Evolutionary conservation across 2,113 vertebrate genomes (phyloP).

Genomic region (Zosterops borbonicus): DNA sequence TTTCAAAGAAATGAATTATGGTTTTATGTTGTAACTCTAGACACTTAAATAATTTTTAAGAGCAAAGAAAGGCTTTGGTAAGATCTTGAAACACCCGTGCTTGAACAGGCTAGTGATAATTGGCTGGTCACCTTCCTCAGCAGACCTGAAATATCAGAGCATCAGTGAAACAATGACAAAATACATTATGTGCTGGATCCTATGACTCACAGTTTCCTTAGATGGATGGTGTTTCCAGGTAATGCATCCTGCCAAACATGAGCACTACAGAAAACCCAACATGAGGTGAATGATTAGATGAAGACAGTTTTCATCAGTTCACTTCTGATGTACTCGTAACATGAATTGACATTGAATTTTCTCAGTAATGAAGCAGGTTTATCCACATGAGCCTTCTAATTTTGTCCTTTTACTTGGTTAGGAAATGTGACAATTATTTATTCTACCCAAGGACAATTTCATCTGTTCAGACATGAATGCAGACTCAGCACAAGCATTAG

Average conservation of each 20-base stretch:
- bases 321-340: background rate
- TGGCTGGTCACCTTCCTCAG: background rate
- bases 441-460: background rate
- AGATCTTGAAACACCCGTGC: background rate
- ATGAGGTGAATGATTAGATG: background rate
- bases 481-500: background rate
- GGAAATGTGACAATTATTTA: background rate
- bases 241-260: background rate
- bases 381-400: background rate
- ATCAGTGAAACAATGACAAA: background rate
- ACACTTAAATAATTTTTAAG: background rate
- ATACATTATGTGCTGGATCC: background rate
- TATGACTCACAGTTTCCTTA: background rate
- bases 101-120: background rate
- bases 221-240: background rate
- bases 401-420: slow-evolving; percentile 4
- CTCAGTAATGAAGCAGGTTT: background rate
- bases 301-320: background rate
- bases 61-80: background rate
- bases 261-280: background rate
- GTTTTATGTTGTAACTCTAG: background rate
- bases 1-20: background rate
- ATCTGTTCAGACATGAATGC: background rate
- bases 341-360: background rate
- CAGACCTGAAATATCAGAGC: background rate